Evolutionary conservation across 2,888 invertebrate genomes (phyloP), one percentile per base, ranked within the genome.

Genomic region (Drosophila tanythrix): DNA sequence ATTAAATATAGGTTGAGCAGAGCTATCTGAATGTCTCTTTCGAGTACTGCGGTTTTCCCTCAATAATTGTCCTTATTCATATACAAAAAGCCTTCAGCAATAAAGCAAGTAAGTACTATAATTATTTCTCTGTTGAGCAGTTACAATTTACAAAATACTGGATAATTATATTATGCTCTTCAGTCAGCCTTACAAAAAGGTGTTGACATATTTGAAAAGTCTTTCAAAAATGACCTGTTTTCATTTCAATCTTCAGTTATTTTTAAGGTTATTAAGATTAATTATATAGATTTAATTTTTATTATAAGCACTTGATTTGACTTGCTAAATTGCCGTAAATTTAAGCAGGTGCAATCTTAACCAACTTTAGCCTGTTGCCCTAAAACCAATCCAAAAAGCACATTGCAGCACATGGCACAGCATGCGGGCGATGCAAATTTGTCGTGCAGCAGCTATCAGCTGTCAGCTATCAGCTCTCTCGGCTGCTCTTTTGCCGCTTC

Each of bases 351-450:
- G 43, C 43, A 43, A 43, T 21, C 11, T 11, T 43, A 6, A 1
- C 11, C 21, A 43, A 21, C 21, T n/a, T 21, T 21, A 21, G 21
- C 11, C 21, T 21, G 21, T 21, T 2, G 5, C 11, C 5, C 11
- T 0, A 11, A 46, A 8, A 25, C 15, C 15, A 25, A 8, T 8
- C 15, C 13, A 4, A 46, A 15, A 46, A 25, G 4, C 15, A 8
- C 21, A 21, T 21, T n/a, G 21, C 51, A n/a, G 52, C 46, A 46
- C 46, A 15, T 46, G 25, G 21, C 46, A 46, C 21, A 46, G 66
- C 73, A 67, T 76, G 78, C 72, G 72, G 52, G 63, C 46, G 46
- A 77, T 76, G 78, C 60, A 77, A 76, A 76, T 72, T 56, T 77
- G 72, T 67, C 43, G 48, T n/a, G 31, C 35, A 43, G 13, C 60